Evolutionary conservation across 1,140 invertebrate genomes (phyloP), one percentile per base, ranked within the genome.

Genomic region (Diachasma alloeum): DNA sequence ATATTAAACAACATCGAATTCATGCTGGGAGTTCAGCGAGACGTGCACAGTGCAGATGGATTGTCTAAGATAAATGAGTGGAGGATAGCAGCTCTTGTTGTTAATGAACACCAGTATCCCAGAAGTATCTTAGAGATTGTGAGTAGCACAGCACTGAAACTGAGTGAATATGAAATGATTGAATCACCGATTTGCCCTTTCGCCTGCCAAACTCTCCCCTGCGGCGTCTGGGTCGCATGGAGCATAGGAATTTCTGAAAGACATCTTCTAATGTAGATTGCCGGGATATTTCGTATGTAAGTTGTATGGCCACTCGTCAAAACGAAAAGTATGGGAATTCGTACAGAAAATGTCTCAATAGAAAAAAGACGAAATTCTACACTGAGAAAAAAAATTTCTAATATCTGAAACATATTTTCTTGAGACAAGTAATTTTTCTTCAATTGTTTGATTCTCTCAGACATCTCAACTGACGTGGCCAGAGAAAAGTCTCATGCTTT

Each of bases 241-340:
- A 82, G 79, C 81, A 84, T 84, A 87, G 81, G 77, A 87, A 84
- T 81, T 81, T 89, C 88, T 89, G 88, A 89, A 89, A 89, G 82
- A 87, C 69, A 42, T 39, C 17, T 22, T 22, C 79, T 80, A 17
- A 17, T 53, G 48, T 53, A 53, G 48, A 53, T 42, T 42, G 39
- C 39, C n/a, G 48, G n/a, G 5, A 53, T n/a, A 53, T 42, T 42
- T 42, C 31, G 6, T 42, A n/a, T n/a, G n/a, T n/a, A n/a, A n/a
- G 9, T 13, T 11, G 39, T 42, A 42, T 1, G 39, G 10, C 9
- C 59, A 66, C 22, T 66, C 9, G 4, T 6, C n/a, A 11, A 66
- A n/a, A 19, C 17, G 15, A 24, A 31, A 31, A 22, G 5, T 19
- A 59, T 59, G 0, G 3, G 10, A 36, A 68, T 17, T 42, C 44